Evolutionary conservation across 1,140 invertebrate genomes (phyloP).

Genomic region (Ephestia elutella): DNA sequence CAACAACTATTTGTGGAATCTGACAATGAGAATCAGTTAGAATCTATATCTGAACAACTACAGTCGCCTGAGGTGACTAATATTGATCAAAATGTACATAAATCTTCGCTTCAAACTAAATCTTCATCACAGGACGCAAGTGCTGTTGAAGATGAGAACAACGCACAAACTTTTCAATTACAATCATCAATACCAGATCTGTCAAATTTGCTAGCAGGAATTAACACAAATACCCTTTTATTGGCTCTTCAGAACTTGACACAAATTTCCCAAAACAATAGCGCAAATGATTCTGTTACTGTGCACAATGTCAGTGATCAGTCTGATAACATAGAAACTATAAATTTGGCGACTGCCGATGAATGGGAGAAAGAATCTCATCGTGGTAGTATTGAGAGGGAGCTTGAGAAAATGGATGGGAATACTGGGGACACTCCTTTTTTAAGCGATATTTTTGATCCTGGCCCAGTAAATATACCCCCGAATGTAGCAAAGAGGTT

Average conservation of each 20-base stretch:
- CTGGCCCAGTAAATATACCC: constrained; percentile 53
- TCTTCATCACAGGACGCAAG: background rate
- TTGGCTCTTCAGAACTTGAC: constrained; percentile 63
- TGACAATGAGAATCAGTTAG: background rate
- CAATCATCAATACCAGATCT: constrained; percentile 29
- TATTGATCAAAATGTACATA: background rate
- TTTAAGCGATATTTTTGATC: constrained; percentile 71
- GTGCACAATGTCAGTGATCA: constrained; percentile 16
- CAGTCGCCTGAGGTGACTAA: background rate
- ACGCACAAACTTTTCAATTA: constrained; percentile 9
- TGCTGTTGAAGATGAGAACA: background rate
- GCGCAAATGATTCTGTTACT: constrained; percentile 19
- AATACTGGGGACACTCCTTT: constrained; percentile 60
- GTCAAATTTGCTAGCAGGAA: constrained; percentile 47
- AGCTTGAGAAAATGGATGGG: constrained; percentile 54
- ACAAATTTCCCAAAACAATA: constrained; percentile 33
- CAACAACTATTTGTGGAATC: constrained; percentile 1
- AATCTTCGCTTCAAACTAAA: background rate
- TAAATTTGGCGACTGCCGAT: constrained; percentile 66
- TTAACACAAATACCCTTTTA: constrained; percentile 55
- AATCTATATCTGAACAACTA: background rate
- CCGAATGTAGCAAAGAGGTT: constrained; percentile 42
- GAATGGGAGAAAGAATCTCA: constrained; percentile 68
- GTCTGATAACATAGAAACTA: constrained; percentile 45
- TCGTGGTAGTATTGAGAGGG: constrained; percentile 53